Evolutionary conservation across 2,888 invertebrate species (phyloP), one percentile per base, ranked within the genome.

Genomic region (Diaperis boleti): DNA sequence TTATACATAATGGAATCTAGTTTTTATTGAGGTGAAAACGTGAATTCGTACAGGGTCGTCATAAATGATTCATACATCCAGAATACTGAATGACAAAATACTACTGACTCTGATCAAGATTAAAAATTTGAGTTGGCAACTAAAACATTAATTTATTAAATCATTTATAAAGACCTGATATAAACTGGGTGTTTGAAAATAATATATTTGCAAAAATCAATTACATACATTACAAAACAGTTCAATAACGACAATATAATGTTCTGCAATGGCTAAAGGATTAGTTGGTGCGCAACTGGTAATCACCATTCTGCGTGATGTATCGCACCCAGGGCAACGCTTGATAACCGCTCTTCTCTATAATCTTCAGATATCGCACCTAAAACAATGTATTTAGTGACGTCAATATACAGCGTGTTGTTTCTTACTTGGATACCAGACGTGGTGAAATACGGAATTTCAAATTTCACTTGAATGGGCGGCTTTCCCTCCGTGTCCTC

Each of bases 251-350:
- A 39, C n/a, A 14, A 7, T 8, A 8, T n/a, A n/a, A 45, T 35
- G 13, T 50, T 37, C 14, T 52, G 41, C 11, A 52, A 52, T 15
- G 4, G 17, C 26, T 41, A 49, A 15, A 10, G 14, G 6, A 5
- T 85, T 85, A 95, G 83, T 94, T 95, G 70, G 96, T 98, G 82
- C 98, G 88, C 69, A 98, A 84, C 79, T 98, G 98, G 81, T 99
- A 98, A 82, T 99, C 98, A 50, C 98, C 98, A 81, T 98, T 98
- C 81, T 98, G 98, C 33, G 98, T 99, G 69, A 99, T 98, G 80
- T 98, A 99, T n/a, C 98, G 86, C 3, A 98, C 98, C 98, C 98
- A 98, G 0, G 98, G 98, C 66, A 99, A 81, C 0, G 98, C 98
- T 82, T 98, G 98, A 81, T 98, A 98, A 0, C 98, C 98, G 81